Conservation (phyloP, 2,113 vertebrate species). For the Gallinago paraguaiae region DNA sequence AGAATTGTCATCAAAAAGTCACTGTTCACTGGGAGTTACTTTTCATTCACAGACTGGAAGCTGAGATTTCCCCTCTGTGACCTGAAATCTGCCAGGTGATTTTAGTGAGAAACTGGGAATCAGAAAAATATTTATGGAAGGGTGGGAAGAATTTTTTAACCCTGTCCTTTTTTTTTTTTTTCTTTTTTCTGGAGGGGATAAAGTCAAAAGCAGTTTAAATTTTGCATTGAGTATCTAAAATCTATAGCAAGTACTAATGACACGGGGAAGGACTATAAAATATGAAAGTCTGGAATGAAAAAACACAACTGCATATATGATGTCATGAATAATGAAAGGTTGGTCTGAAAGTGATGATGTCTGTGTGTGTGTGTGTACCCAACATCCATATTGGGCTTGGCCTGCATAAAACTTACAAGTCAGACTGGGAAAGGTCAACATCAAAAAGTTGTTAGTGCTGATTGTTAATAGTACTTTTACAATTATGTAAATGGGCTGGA, state of each 20-base stretch:
- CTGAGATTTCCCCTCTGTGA: background rate
- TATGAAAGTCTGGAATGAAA: background rate
- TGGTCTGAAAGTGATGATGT: background rate
- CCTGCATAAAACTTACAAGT: background rate
- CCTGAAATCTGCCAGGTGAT: background rate
- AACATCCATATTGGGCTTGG: background rate
- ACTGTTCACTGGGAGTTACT: background rate
- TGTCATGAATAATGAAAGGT: background rate
- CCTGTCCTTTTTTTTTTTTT: background rate
- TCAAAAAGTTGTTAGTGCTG: background rate
- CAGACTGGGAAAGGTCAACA: background rate
- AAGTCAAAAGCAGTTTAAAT: background rate
- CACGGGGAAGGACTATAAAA: background rate
- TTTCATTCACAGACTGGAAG: background rate
- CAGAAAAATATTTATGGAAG: background rate
- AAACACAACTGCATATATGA: background rate
- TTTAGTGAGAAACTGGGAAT: background rate
- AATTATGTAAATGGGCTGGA: background rate
- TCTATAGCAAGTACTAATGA: background rate
- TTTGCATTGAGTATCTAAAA: background rate
- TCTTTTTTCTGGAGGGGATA: background rate
- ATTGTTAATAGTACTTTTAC: background rate
- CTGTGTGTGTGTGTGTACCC: fast-evolving
- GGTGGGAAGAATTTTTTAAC: background rate
- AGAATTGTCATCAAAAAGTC: background rate